Evolutionary conservation across 64 coral and sea anemone genomes (phyloP), one percentile per base, ranked within the genome.

Genomic region (Acropora tenuis): DNA sequence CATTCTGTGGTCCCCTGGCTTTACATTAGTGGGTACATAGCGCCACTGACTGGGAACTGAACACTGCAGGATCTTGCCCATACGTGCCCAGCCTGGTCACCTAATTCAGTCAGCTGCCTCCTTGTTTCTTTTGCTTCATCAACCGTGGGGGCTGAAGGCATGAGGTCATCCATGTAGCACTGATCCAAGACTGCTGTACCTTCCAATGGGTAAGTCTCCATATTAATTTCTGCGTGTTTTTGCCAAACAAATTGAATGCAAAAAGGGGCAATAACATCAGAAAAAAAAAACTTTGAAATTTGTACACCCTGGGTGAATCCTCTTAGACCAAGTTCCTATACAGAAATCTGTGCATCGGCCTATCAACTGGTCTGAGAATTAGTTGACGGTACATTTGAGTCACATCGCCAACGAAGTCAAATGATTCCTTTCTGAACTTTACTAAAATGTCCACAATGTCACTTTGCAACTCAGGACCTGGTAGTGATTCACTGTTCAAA

Each of bases 391-490:
- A 30, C 30, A 30, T 30, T 81, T 97, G 95, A 11, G 87, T 97
- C 85, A 92, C 66, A 50, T 96, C 85, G 6, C 90, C 94, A 11
- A 92, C 94, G 16, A 90, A 50, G 43, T 80, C 86, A 12, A 89
- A 68, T 41, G 66, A 74, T 45, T 96, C 87, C 90, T 92, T 81
- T 16, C 85, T 69, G 49, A 92, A 96, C n/a, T 65, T 77, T 17
- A 96, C 65, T n/a, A 92, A 80, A 15, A 96, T 87, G n/a, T 91
- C 88, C 13, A 96, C 63, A 74, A 96, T 90, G 49, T 91, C 77
- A 60, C 43, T 91, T 48, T 93, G 95, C 19, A 96, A 50, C 80
- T 96, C 91, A 3, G 91, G 82, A 69, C 94, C 95, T 40, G 92
- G 83, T 46, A 97, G 78, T 47, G 91, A 49, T 84, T 90, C 95